phyloP scores from a whole-genome alignment of 2,888 invertebrate genomes.

The Xestia ashworthii region DNA sequence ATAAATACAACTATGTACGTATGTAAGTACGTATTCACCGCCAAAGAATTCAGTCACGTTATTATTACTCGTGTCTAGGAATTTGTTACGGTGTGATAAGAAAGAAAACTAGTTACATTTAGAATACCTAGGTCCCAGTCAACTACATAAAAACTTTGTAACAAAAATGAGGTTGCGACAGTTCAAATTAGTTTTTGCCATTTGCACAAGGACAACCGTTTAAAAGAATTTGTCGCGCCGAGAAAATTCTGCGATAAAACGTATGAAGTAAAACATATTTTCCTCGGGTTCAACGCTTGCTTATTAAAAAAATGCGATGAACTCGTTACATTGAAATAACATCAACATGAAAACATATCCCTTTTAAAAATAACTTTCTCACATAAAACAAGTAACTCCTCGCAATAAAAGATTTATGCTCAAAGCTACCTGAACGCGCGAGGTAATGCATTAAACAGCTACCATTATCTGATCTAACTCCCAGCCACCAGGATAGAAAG shows the following conservation, averaged over 20 bases:
- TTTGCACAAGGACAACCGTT: background rate
- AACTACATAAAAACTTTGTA: slow-evolving; percentile 25
- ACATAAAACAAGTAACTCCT: slow-evolving; percentile 18
- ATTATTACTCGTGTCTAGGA: slow-evolving; percentile 31
- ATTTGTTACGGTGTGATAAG: slow-evolving; percentile 54
- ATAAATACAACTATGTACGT: slow-evolving; percentile 22
- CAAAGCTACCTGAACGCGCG: slow-evolving; percentile 30
- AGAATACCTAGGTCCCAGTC: slow-evolving; percentile 35
- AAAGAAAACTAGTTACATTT: slow-evolving; percentile 42
- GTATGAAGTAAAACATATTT: background rate
- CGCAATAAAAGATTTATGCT: slow-evolving; percentile 23
- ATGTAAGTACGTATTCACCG: slow-evolving; percentile 10
- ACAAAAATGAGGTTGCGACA: slow-evolving; percentile 20
- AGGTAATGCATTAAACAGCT: slow-evolving; percentile 36
- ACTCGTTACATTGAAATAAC: background rate
- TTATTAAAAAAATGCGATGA: background rate
- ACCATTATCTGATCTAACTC: slow-evolving; percentile 41
- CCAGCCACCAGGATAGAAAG: slow-evolving; percentile 18
- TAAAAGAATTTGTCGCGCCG: background rate
- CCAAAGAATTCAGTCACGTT: slow-evolving; percentile 50
- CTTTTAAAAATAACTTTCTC: slow-evolving; percentile 3
- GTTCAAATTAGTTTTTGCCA: slow-evolving; percentile 20
- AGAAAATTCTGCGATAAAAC: slow-evolving; percentile 14
- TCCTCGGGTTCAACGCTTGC: background rate
- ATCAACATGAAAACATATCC: background rate